Evolutionary conservation across 2,797 vertebrate genomes (phyloP).

Genomic region (Remorina albescens): DNA sequence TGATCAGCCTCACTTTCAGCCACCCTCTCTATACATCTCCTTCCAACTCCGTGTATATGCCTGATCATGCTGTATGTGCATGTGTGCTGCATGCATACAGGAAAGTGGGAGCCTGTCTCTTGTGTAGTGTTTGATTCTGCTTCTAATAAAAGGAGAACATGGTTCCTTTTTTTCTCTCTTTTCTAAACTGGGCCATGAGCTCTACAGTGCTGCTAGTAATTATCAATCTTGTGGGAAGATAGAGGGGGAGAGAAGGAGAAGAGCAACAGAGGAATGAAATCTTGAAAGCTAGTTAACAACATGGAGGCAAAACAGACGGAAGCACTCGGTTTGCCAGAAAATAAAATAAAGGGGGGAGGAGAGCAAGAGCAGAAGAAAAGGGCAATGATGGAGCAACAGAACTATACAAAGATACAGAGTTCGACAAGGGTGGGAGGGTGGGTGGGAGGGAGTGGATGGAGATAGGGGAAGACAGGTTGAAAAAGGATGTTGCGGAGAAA

Average conservation of each 20-base stretch:
- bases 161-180: constrained; percentile 64
- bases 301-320: constrained; percentile 27
- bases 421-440: constrained; percentile 32
- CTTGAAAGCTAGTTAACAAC: constrained; percentile 45
- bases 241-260: constrained; percentile 36
- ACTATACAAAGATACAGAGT: constrained; percentile 38
- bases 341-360: constrained; percentile 29
- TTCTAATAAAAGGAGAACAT: constrained; percentile 75
- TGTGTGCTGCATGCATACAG: constrained; percentile 21
- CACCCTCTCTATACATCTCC: background rate
- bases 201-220: constrained; percentile 77
- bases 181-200: constrained; percentile 80
- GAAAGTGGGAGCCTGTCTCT: constrained; percentile 47
- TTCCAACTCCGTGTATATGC: background rate
- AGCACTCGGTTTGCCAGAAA: constrained; percentile 34
- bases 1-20: constrained; percentile 13
- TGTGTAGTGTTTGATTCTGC: constrained; percentile 61
- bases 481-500: constrained; percentile 29
- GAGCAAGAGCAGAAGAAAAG: constrained; percentile 30
- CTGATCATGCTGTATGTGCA: background rate
- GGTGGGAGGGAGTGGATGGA: constrained; percentile 20
- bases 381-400: constrained; percentile 31
- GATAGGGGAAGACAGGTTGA: constrained; percentile 30
- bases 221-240: constrained; percentile 75
- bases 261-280: constrained; percentile 43